Percentiles rank a stretch among this genome's conserved stretches.
Evolutionary conservation across 2,888 invertebrate genomes (phyloP).

Genomic region (Temnothorax unifasciatus): DNA sequence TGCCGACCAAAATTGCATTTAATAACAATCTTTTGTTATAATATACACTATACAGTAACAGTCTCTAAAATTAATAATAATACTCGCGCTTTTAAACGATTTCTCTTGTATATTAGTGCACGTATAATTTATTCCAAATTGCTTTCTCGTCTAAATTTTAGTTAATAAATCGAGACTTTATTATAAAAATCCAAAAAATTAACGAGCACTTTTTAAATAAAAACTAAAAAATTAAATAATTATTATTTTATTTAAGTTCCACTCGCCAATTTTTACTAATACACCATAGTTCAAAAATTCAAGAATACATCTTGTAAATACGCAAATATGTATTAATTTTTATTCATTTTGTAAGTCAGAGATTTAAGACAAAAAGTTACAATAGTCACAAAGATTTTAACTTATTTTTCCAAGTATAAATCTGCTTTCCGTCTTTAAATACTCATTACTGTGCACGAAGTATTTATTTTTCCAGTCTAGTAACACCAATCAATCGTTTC

Average conservation of each 20-base stretch:
- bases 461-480: conserved; percentile 33
- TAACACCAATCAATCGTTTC: conserved; percentile 39
- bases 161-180: neutral
- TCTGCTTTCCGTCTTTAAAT: neutral
- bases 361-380: neutral
- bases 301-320: neutral
- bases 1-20: conserved; percentile 27
- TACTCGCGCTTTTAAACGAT: neutral
- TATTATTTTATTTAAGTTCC: neutral
- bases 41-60: neutral
- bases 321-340: neutral
- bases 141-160: neutral
- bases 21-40: neutral
- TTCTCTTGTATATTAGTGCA: neutral
- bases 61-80: neutral
- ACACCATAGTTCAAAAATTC: neutral
- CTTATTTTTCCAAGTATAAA: neutral
- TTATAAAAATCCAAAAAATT: neutral
- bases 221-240: neutral
- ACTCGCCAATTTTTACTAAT: neutral
- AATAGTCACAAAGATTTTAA: neutral
- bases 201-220: neutral
- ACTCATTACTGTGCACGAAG: neutral
- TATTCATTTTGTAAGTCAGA: neutral
- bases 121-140: neutral